Evolutionary conservation across 1,140 invertebrate genomes (phyloP).

Genomic region (Cherax destructor): DNA sequence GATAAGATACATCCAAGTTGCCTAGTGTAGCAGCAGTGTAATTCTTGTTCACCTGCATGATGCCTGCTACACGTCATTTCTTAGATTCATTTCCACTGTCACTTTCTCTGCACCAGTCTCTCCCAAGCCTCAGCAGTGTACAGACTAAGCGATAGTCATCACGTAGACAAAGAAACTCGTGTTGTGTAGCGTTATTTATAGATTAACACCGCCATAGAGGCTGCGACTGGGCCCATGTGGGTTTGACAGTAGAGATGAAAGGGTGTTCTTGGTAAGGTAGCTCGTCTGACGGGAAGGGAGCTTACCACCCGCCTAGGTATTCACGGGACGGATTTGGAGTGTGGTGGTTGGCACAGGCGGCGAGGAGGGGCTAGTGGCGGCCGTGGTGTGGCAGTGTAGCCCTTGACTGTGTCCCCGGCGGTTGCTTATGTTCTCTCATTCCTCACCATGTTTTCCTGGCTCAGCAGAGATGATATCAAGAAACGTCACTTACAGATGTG

Average conservation of each 20-base stretch:
- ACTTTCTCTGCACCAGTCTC: not conserved
- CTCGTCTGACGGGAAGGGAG: not conserved
- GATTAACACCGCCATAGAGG: too few relatives aligned
- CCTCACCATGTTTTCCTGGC: slow-evolving; percentile 85
- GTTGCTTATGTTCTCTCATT: slow-evolving; percentile 55
- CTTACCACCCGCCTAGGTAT: slow-evolving; percentile 6
- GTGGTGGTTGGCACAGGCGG: slow-evolving; percentile 44
- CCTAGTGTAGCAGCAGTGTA: not conserved
- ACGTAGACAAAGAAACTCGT: too few relatives aligned
- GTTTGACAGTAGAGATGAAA: not conserved
- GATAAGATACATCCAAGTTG: too few relatives aligned
- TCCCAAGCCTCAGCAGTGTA: too few relatives aligned
- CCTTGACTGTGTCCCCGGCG: slow-evolving; percentile 45
- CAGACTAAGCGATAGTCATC: too few relatives aligned
- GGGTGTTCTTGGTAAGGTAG: not conserved
- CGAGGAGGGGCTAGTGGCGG: slow-evolving; percentile 13
- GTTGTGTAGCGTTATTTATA: too few relatives aligned
- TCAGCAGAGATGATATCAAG: slow-evolving; percentile 82
- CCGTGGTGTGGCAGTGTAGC: slow-evolving; percentile 34
- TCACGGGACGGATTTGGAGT: slow-evolving; percentile 63
- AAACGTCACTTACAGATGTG: slow-evolving; percentile 86
- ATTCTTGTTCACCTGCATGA: not conserved
- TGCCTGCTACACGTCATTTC: not conserved
- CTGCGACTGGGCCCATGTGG: not conserved
- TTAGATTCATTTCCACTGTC: not conserved